Base-by-base conservation (phyloP, 2,888 invertebrate genomes). In the Galerucella pusilla region DNA sequence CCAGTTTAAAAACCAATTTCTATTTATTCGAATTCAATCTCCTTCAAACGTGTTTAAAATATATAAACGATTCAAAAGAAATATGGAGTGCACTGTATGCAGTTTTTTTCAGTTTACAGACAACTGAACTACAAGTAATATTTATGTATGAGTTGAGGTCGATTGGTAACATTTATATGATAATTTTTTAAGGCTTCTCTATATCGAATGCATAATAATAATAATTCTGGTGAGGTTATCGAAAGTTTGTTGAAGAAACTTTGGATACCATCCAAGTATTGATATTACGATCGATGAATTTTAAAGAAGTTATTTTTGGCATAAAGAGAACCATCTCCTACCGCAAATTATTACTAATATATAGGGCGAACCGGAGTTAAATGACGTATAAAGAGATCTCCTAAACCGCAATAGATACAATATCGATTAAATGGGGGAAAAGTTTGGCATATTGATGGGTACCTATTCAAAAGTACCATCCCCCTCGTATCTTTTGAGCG, bases 121-220 rank as follows among this genome's bases (percentile, higher is more conserved):
- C n/a, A 54, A 54, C 54, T n/a, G n/a, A 54, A 54, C 54, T 54
- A 54, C 28, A 63, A 63, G n/a, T n/a, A 42, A 42, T 63, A 63
- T 63, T 63, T 63, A 63, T 63, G 63, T 42, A 63, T 63, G 63
- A 42, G 63, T n/a, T 42, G 63, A 16, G 42, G 35, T 16, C 14
- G 42, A 42, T 63, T 25, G n/a, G 28, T 14, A 28, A 61, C 54
- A 54, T 54, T 54, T 54, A 54, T 54, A 54, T 16, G 54, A n/a
- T 54, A 54, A 54, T 54, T 54, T 54, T 16, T 54, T 54, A 7
- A 61, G 35, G 20, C 14, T 28, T 28, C 14, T 16, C 12, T 63
- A 6, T 63, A 35, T 54, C 6, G 52, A 52, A 16, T 54, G 2
- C 54, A 54, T 54, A 16, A 54, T 54, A 54, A 54, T 54, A 16